phyloP scores from a whole-genome alignment of 2,888 invertebrate genomes.

The Amiota minor region DNA sequence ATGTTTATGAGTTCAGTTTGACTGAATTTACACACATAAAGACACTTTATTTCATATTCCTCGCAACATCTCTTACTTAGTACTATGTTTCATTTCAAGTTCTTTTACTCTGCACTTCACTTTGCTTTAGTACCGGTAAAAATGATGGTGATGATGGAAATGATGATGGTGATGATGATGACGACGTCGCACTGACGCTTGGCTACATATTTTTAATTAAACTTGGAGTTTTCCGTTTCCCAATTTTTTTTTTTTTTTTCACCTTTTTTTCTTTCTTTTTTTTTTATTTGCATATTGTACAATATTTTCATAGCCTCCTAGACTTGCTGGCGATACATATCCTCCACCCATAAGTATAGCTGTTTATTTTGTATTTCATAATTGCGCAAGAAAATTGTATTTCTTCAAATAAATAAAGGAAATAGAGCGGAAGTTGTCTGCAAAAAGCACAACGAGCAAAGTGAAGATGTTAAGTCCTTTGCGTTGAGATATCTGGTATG shows the following conservation, averaged over 20 bases:
- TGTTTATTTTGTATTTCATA: constrained; percentile 46
- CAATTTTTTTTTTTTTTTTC: neutral
- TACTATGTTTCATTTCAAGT: too few relatives aligned
- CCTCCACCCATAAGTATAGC: constrained; percentile 30
- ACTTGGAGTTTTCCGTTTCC: constrained; percentile 21
- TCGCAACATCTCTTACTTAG: too few relatives aligned
- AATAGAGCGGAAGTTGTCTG: constrained; percentile 28
- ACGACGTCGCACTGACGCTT: neutral
- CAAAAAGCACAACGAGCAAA: constrained; percentile 13
- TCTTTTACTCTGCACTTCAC: neutral
- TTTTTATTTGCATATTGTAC: constrained; percentile 34
- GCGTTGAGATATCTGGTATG: neutral
- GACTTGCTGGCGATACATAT: too few relatives aligned
- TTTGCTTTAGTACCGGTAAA: neutral
- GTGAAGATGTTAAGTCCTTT: too few relatives aligned
- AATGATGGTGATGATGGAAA: neutral
- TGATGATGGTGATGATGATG: neutral
- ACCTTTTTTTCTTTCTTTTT: constrained; percentile 1
- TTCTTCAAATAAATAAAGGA: constrained; percentile 48
- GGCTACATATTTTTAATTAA: constrained; percentile 28
- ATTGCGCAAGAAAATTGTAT: constrained; percentile 50
- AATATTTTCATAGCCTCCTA: too few relatives aligned
- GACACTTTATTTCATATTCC: constrained; percentile 1
- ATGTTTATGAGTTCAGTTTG: constrained; percentile 32
- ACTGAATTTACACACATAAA: constrained; percentile 30